These are phyloP conservation scores for Cynopterus sphinx DNA, from an alignment of 2,797 vertebrate genomes.

Conservation along the genomic window DNA sequence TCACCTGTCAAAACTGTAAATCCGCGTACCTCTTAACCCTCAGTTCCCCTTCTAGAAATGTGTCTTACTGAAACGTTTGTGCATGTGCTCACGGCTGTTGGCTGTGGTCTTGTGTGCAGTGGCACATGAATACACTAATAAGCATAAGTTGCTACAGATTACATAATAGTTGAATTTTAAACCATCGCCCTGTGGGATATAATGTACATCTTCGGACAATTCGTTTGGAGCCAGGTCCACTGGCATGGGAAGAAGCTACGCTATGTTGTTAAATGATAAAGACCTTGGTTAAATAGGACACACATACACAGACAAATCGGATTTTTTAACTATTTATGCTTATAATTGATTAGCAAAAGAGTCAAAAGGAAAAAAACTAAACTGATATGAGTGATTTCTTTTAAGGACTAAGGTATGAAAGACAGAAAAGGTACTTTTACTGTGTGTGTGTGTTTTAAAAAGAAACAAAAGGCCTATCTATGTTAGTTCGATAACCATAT, in stretches of 20 bases:
- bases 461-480: background rate
- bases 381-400: background rate
- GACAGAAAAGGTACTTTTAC: background rate
- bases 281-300: background rate
- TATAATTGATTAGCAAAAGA: background rate
- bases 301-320: background rate
- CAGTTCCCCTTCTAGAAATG: background rate
- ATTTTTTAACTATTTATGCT: background rate
- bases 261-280: background rate
- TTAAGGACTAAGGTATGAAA: background rate
- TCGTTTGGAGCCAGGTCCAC: background rate
- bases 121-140: background rate
- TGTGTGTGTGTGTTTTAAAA: background rate
- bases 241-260: background rate
- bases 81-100: background rate
- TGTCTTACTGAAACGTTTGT: background rate
- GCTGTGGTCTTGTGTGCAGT: background rate
- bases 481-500: background rate
- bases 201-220: constrained; percentile 11
- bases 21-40: background rate
- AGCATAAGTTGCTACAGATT: background rate
- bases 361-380: constrained; percentile 8
- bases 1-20: background rate
- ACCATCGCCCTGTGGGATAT: background rate
- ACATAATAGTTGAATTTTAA: background rate